These are phyloP conservation scores for Idaea biselata DNA, from an alignment of 2,888 invertebrate species.

Conservation along the genomic window DNA sequence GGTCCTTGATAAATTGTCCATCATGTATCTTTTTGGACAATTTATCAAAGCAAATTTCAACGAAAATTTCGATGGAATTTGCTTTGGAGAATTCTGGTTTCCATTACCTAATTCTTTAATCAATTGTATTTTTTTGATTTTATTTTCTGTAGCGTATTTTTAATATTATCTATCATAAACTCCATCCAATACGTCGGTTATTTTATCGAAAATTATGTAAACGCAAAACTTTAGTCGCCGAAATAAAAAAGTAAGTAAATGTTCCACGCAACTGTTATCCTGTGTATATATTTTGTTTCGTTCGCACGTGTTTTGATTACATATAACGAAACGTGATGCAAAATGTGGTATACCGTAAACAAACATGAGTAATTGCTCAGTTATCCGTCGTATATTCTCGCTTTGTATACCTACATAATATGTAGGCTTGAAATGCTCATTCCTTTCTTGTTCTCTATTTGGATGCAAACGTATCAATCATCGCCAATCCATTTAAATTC, in stretches of 20 bases:
- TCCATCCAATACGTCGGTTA: background rate
- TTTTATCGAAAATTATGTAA: conserved; percentile 5
- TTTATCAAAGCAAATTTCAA: no score
- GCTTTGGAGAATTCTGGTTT: no score
- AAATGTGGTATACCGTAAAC: conserved; percentile 47
- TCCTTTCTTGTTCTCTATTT: conserved; percentile 42
- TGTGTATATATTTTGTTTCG: conserved; percentile 26
- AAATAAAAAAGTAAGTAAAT: conserved; percentile 21
- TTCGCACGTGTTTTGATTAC: conserved; percentile 42
- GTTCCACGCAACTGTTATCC: conserved; percentile 30
- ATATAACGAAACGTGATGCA: conserved; percentile 41
- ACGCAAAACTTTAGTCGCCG: conserved; percentile 13
- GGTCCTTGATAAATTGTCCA: no score
- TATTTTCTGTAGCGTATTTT: no score
- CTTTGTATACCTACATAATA: conserved; percentile 34
- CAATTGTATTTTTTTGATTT: no score
- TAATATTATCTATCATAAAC: background rate
- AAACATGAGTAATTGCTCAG: conserved; percentile 49
- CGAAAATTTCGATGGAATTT: no score
- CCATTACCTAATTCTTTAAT: no score
- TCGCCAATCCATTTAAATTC: conserved; percentile 24
- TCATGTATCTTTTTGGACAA: no score
- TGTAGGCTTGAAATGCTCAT: conserved; percentile 22
- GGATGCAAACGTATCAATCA: conserved; percentile 32
- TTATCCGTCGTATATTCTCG: conserved; percentile 43